Evolutionary conservation across 2,797 vertebrate species (phyloP).

Genomic region (Melanotaenia pygmaea): DNA sequence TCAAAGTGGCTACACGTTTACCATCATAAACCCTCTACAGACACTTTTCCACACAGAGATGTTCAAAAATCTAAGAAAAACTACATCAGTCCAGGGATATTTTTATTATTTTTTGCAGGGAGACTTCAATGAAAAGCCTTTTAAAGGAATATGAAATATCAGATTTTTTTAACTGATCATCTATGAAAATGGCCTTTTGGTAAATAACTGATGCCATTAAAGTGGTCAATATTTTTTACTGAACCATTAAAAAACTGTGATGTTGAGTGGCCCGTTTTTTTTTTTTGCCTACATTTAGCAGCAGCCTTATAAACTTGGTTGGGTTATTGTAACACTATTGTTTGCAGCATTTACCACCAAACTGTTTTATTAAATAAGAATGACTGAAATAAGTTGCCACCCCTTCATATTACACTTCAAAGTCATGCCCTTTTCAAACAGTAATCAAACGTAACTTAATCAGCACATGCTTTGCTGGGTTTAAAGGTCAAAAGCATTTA

Average conservation of each 20-base stretch:
- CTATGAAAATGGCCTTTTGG: too few relatives aligned
- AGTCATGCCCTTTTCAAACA: neutral
- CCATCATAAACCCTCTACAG: neutral
- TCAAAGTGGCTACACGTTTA: neutral
- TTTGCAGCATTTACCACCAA: slow-evolving; percentile 1
- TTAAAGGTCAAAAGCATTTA: slow-evolving; percentile 11
- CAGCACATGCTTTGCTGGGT: neutral
- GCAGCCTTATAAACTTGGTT: slow-evolving; percentile 30
- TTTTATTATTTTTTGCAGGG: too few relatives aligned
- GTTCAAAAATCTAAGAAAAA: neutral
- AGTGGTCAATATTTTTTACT: neutral
- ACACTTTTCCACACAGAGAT: neutral
- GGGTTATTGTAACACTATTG: slow-evolving; percentile 21
- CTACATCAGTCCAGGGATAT: neutral
- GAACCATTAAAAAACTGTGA: slow-evolving; percentile 7
- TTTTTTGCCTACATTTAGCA: neutral
- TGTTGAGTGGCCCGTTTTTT: slow-evolving; percentile 23
- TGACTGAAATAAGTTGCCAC: neutral
- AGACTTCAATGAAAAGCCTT: too few relatives aligned
- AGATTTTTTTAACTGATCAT: too few relatives aligned
- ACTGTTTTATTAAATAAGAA: neutral
- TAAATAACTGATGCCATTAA: neutral
- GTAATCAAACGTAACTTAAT: slow-evolving; percentile 3
- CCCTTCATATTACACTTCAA: neutral
- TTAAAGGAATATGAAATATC: too few relatives aligned